Evolutionary conservation across 2,888 invertebrate species (phyloP), one percentile per base, ranked within the genome.

Genomic region (Drosophila suboccidentalis): DNA sequence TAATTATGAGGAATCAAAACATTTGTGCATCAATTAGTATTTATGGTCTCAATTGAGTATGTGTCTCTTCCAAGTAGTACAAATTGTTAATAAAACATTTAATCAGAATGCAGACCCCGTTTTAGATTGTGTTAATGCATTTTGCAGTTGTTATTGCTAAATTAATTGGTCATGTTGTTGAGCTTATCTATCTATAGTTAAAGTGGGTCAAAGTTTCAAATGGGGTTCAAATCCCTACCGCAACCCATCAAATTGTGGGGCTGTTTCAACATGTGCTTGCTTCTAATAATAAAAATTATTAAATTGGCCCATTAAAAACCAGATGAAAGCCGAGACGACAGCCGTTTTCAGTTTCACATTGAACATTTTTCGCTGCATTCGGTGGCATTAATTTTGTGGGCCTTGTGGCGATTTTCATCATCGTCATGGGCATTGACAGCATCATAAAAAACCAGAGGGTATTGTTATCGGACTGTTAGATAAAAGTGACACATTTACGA

Each of bases 171-270:
- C 38, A 47, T 62, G 38, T 63, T 58, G 59, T 32, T 59, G 43
- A 22, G 75, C 79, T 82, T 79, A 79, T 82, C 79, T 64, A 44
- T 34, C 32, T 58, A 57, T 26, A 57, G 36, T 51, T 38, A 54
- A 82, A 80, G 49, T 80, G 83, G 83, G 80, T 80, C 83, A 80
- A 72, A 75, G 83, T 67, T 75, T 67, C 47, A 8, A 11, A 17
- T 34, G 62, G 53, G 80, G 70, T 60, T 75, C 68, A 75, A 73
- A 68, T 68, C 74, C 81, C 65, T 34, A 54, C 71, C 47, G 59
- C 78, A 65, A 68, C 49, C 59, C 65, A 67, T 59, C 60, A 73
- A 69, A 64, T 57, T 63, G 46, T 57, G 63, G 19, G 13, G 32
- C 49, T 29, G 29, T 11, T 17, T 2, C 15, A 29, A 43, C 41